A percentile compares a stretch with the other conserved stretches of the same genome.
phyloP scores from a whole-genome alignment of 1,140 invertebrate genomes.

The Cotesia vestalis region DNA sequence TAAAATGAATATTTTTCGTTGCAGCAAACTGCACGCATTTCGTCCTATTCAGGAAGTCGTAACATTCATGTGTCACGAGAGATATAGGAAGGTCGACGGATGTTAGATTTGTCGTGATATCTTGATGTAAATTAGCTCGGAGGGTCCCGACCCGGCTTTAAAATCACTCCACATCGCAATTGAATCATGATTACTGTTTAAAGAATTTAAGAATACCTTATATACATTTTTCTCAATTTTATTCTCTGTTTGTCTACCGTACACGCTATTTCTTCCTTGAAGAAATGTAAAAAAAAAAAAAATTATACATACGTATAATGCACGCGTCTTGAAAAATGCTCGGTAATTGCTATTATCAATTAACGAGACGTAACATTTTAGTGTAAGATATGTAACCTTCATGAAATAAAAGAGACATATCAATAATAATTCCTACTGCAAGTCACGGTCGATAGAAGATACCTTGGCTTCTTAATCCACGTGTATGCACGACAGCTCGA shows the following conservation, averaged over 20 bases:
- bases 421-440: slow-evolving; percentile 1
- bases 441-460: slow-evolving; percentile 7
- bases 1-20: neutral
- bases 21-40: slow-evolving; percentile 8
- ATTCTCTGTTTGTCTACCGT: too few species aligned
- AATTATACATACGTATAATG: too few species aligned
- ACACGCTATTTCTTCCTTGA: too few species aligned
- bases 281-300: too few species aligned
- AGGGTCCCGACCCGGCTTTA: slow-evolving; percentile 5
- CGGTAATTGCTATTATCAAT: neutral
- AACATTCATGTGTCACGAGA: slow-evolving; percentile 12
- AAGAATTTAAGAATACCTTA: neutral
- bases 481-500: neutral
- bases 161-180: slow-evolving; percentile 8
- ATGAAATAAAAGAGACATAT: neutral
- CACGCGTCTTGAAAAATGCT: too few species aligned
- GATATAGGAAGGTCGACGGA: slow-evolving; percentile 16
- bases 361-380: neutral
- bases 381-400: neutral
- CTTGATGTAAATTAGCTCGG: slow-evolving; percentile 15
- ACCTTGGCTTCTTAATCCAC: slow-evolving; percentile 13
- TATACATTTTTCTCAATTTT: neutral
- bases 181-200: slow-evolving; percentile 7
- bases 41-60: slow-evolving; percentile 9
- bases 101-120: slow-evolving; percentile 18